A percentile compares a stretch with the other conserved stretches of the same genome.
Conservation (phyloP, 1,140 invertebrate genomes). For the Acromyrmex heyeri region DNA sequence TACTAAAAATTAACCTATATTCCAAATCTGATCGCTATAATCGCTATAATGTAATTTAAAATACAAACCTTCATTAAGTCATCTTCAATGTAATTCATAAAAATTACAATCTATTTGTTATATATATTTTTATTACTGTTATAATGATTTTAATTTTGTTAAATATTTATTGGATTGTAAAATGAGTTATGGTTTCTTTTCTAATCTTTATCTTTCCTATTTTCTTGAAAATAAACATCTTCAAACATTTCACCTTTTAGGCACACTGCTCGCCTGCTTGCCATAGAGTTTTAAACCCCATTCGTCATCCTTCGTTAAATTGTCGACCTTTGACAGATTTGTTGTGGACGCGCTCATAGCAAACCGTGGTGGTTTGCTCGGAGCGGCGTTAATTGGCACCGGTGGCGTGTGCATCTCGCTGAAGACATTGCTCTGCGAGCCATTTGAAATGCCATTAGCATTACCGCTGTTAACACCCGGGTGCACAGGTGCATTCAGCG, state of each 20-base stretch:
- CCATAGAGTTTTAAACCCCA: slow-evolving; percentile 94
- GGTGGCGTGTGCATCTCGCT: slow-evolving; percentile 67
- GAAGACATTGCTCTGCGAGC: slow-evolving; percentile 71
- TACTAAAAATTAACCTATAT: too few relatives aligned
- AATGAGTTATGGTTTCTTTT: background rate
- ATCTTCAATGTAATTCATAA: too few relatives aligned
- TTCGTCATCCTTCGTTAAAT: slow-evolving; percentile 89
- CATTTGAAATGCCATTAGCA: slow-evolving; percentile 67
- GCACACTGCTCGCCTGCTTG: slow-evolving; percentile 85
- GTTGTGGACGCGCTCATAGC: slow-evolving; percentile 83
- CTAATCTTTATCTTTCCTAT: background rate
- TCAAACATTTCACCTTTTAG: slow-evolving; percentile 80
- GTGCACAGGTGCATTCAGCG: slow-evolving; percentile 88
- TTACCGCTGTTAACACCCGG: slow-evolving; percentile 58
- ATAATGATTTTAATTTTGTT: background rate
- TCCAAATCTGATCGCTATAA: too few relatives aligned
- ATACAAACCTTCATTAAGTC: too few relatives aligned
- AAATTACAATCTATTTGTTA: background rate
- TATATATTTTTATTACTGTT: slow-evolving; percentile 5
- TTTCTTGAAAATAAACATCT: background rate
- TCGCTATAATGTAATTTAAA: too few relatives aligned
- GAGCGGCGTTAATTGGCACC: slow-evolving; percentile 82
- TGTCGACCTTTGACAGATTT: slow-evolving; percentile 81
- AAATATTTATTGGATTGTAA: background rate
- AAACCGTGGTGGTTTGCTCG: slow-evolving; percentile 87